Base-by-base conservation (phyloP, 2,888 invertebrate genomes). In the Andrena camellia region DNA sequence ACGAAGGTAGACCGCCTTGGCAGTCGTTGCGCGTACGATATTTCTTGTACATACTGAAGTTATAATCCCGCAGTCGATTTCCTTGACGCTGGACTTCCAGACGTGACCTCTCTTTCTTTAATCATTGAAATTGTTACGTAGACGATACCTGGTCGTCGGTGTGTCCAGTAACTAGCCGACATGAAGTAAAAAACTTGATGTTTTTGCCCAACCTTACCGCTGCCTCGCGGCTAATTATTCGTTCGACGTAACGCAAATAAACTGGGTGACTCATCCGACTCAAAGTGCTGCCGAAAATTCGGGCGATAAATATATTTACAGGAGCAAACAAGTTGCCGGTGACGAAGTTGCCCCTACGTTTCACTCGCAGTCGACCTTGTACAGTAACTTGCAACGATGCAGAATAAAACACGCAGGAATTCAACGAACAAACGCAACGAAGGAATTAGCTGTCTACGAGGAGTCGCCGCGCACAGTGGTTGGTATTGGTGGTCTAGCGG, bases 41-140 rank as follows among this genome's bases (percentile, higher is more conserved):
- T 57, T 60, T 62, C 20, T 48, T 54, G 33, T 8, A 6, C 33
- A 13, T 5, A 42, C 42, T 1, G 1, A 42, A 48, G 23, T 62
- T 48, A 33, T 31, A 33, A 80, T 48, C 71, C 60, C 60, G 31
- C 66, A 31, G 35, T 54, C 66, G 48, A 60, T 67, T 78, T 67
- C 71, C 62, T 79, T 66, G 52, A 66, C 64, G 42, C n/a, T 20
- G 1, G 7, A 20, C 33, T 64, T 75, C 68, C 68, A 64, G 1
- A 0, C 33, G 17, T 7, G 35, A 42, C 29, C 8, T 20, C 13
- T 20, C 23, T 20, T 23, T 54, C 48, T 10, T 69, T 35, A 17
- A 20, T 17, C 8, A 26, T 23, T 52, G 48, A 13, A 42, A 48
- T 52, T 23, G 67, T 26, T 20, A 23, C 62, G 31, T 1, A 6